phyloP scores from a whole-genome alignment of 1,140 invertebrate genomes.

The Drosophila repleta region DNA sequence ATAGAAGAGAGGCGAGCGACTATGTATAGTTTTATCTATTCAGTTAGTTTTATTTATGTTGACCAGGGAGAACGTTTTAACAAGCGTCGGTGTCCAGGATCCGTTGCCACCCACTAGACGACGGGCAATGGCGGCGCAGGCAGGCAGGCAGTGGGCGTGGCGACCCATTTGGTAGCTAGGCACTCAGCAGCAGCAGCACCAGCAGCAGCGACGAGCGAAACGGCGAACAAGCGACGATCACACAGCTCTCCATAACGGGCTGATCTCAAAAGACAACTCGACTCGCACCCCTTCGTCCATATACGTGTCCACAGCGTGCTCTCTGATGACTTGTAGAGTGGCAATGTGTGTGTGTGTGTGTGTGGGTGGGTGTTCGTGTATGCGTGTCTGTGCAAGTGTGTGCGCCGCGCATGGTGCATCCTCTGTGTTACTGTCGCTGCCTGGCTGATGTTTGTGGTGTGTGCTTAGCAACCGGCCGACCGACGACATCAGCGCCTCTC shows the following conservation, averaged over 20 bases:
- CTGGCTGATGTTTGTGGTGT: conserved; percentile 47
- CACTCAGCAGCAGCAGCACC: conserved; percentile 64
- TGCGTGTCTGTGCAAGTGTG: conserved; percentile 34
- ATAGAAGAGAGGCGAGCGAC: conserved; percentile 36
- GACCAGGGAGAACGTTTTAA: conserved; percentile 44
- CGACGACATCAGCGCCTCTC: conserved; percentile 47
- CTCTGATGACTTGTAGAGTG: conserved; percentile 26
- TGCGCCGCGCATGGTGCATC: conserved; percentile 47
- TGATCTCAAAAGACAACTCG: neutral
- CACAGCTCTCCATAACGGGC: conserved; percentile 35
- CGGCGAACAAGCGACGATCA: conserved; percentile 22
- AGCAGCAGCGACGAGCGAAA: conserved; percentile 31
- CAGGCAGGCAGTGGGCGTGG: conserved; percentile 52
- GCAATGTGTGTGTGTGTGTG: conserved; percentile 28
- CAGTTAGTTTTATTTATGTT: conserved; percentile 16
- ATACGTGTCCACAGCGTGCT: conserved; percentile 34
- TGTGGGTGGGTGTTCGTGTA: conserved; percentile 28
- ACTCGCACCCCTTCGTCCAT: conserved; percentile 4
- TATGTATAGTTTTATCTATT: neutral
- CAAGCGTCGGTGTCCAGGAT: conserved; percentile 69
- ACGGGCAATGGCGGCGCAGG: conserved; percentile 64
- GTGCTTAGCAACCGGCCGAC: conserved; percentile 61
- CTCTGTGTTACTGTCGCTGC: conserved; percentile 47
- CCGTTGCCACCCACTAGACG: conserved; percentile 57
- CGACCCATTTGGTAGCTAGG: conserved; percentile 57